Conservation (phyloP, 2,113 vertebrate genomes). For the Xenus cinereus region DNA sequence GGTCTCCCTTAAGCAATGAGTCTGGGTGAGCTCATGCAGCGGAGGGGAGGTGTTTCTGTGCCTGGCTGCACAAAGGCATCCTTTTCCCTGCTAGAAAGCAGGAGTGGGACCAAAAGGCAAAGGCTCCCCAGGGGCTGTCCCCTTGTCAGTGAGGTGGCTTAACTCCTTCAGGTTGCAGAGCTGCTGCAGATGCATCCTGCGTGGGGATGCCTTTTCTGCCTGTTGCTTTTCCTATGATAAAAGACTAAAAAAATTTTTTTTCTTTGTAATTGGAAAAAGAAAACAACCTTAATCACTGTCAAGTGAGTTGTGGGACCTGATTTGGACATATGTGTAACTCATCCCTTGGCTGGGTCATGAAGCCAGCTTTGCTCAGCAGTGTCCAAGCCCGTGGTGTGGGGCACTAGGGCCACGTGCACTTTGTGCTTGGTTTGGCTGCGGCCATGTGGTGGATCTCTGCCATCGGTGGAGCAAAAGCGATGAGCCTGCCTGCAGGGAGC, state of each 20-base stretch:
- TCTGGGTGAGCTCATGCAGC: not conserved
- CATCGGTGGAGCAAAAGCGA: not conserved
- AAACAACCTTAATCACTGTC: not conserved
- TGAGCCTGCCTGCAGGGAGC: not conserved
- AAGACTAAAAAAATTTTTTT: not conserved
- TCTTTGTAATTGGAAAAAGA: not conserved
- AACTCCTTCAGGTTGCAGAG: not conserved
- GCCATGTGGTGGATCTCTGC: not conserved
- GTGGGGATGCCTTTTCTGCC: not conserved
- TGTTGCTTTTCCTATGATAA: not conserved
- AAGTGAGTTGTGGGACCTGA: not conserved
- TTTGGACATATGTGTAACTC: accelerated
- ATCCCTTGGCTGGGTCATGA: not conserved
- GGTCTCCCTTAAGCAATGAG: not conserved
- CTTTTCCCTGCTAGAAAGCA: not conserved
- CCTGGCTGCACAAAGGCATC: not conserved
- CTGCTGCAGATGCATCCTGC: not conserved
- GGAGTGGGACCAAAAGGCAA: not conserved
- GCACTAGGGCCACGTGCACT: not conserved
- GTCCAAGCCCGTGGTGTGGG: not conserved
- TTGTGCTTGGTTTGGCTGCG: not conserved
- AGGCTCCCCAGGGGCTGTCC: not conserved
- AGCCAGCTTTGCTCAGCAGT: not conserved
- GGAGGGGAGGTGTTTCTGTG: not conserved
- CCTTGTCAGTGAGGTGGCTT: not conserved